Conservation (phyloP, 1,140 invertebrate species). For the Hydropsyche tenuis region DNA sequence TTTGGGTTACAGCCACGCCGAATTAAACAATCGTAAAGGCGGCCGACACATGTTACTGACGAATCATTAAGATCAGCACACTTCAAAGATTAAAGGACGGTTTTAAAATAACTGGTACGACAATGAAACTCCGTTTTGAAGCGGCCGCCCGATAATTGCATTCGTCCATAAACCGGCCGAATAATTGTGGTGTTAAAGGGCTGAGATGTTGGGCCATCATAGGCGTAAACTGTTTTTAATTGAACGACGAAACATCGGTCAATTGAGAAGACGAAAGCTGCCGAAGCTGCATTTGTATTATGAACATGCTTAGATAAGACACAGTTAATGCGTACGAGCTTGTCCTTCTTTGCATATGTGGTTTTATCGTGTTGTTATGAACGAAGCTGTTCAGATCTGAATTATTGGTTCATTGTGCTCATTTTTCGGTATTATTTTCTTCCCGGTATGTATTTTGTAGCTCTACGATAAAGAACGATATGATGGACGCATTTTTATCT, state of each 20-base stretch:
- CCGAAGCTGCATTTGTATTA: conserved; percentile 10
- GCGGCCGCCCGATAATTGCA: background rate
- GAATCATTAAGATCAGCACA: too few relatives aligned
- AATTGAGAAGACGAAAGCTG: conserved; percentile 18
- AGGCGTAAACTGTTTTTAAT: conserved; percentile 17
- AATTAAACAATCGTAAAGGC: background rate
- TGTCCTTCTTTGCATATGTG: background rate
- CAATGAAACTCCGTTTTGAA: background rate
- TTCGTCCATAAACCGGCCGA: too few relatives aligned
- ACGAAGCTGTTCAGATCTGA: background rate
- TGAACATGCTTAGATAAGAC: background rate
- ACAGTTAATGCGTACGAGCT: background rate
- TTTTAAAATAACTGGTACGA: background rate
- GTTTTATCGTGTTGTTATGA: background rate
- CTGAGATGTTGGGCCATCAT: background rate
- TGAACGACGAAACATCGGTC: background rate
- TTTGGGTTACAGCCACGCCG: background rate
- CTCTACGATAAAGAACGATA: background rate
- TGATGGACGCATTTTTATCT: too few relatives aligned
- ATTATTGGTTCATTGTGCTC: background rate
- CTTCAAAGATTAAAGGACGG: too few relatives aligned
- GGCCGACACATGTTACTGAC: background rate
- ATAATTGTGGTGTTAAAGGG: too few relatives aligned
- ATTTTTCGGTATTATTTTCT: background rate
- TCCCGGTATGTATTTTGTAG: background rate